Evolutionary conservation across 2,888 invertebrate genomes (phyloP).

Genomic region (Hydrotaea cyrtoneurina): DNA sequence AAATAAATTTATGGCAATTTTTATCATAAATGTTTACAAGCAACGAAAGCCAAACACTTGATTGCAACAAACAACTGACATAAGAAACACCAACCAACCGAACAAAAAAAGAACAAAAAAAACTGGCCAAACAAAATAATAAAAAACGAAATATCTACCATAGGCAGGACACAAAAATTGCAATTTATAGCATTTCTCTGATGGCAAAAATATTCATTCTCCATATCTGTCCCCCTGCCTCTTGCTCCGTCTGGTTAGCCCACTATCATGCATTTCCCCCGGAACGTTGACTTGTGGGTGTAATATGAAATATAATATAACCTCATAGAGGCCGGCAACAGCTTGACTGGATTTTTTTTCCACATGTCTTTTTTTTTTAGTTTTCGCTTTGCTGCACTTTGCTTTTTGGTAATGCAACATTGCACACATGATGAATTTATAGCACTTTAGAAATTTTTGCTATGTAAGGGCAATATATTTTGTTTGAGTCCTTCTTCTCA

Average conservation of each 20-base stretch:
- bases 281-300: neutral
- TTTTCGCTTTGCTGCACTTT: neutral
- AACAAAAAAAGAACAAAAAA: neutral
- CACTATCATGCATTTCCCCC: no score
- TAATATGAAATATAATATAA: slow-evolving; percentile 49
- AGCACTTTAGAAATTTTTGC: slow-evolving; percentile 78
- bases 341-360: slow-evolving; percentile 49
- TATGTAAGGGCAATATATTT: slow-evolving; percentile 66
- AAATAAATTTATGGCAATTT: slow-evolving; percentile 53
- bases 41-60: slow-evolving; percentile 36
- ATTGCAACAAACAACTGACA: slow-evolving; percentile 33
- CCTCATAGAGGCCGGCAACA: slow-evolving; percentile 60
- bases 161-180: slow-evolving; percentile 31
- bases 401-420: slow-evolving; percentile 70
- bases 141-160: no score
- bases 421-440: slow-evolving; percentile 80
- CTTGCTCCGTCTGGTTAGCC: no score
- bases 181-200: slow-evolving; percentile 61
- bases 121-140: no score
- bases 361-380: neutral
- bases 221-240: neutral
- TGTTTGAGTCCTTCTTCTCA: slow-evolving; percentile 21
- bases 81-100: slow-evolving; percentile 8
- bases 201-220: slow-evolving; percentile 29
- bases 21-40: slow-evolving; percentile 57